Percentiles rank a stretch among this genome's conserved stretches.
These are phyloP conservation scores for Esox niger DNA, from an alignment of 2,113 vertebrate genomes.

Conservation along the genomic window DNA sequence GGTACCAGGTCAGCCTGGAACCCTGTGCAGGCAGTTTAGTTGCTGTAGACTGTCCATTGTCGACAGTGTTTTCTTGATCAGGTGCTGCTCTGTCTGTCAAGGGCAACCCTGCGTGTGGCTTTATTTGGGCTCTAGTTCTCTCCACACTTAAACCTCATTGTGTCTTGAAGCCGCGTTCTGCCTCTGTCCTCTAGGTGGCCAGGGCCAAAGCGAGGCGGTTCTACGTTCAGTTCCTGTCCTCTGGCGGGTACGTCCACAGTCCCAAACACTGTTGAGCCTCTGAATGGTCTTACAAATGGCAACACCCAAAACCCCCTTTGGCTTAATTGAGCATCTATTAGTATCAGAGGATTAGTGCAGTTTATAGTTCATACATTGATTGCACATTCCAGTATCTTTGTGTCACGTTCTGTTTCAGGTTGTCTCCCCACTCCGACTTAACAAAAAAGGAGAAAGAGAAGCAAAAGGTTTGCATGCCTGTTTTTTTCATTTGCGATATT, in stretches of 20 bases:
- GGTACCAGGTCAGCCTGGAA: slow-evolving; percentile 45
- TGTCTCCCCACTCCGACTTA: background rate
- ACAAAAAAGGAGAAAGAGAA: background rate
- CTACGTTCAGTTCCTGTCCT: slow-evolving; percentile 17
- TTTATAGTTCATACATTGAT: too few species aligned
- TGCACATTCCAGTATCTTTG: too few species aligned
- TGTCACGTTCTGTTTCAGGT: background rate
- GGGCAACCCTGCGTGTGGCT: too few species aligned
- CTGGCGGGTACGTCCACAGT: slow-evolving; percentile 35
- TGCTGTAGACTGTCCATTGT: too few species aligned
- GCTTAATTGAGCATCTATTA: too few species aligned
- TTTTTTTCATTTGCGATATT: background rate
- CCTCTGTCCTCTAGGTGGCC: background rate
- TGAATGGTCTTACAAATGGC: too few species aligned
- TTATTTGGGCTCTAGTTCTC: too few species aligned
- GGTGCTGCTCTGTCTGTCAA: background rate
- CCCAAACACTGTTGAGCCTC: too few species aligned
- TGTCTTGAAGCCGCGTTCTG: background rate
- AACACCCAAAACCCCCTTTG: too few species aligned
- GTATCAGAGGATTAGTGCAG: too few species aligned
- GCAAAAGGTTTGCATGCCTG: background rate
- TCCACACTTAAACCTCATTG: background rate
- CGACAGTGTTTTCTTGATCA: background rate
- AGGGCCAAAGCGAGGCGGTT: slow-evolving; percentile 33
- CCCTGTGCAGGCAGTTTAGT: too few species aligned